phyloP scores from a whole-genome alignment of 2,888 invertebrate genomes.

The Chydorus sphaericus region DNA sequence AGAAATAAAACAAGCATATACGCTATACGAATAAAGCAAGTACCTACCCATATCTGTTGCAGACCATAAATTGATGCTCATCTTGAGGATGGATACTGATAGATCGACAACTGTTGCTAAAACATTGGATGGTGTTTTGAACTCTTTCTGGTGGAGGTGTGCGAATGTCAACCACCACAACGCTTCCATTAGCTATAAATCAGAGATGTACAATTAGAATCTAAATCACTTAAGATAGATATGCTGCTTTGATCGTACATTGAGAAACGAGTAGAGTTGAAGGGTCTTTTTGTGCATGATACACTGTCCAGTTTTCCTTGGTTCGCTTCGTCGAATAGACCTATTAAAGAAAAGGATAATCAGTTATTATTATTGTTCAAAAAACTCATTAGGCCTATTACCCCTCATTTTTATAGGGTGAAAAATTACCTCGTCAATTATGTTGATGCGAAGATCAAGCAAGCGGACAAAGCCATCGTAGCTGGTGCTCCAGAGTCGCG shows the following conservation, averaged over 20 bases:
- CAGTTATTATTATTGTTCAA: too few species aligned
- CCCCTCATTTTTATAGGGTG: too few species aligned
- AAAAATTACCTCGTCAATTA: constrained; percentile 27
- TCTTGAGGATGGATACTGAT: constrained; percentile 29
- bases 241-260: constrained; percentile 20
- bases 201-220: background rate
- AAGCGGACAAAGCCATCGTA: constrained; percentile 31
- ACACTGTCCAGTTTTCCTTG: constrained; percentile 21
- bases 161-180: constrained; percentile 28
- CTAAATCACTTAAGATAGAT: background rate
- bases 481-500: constrained; percentile 24
- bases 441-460: constrained; percentile 27
- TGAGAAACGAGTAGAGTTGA: constrained; percentile 27
- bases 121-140: constrained; percentile 20
- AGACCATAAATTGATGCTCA: constrained; percentile 28
- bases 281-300: constrained; percentile 23
- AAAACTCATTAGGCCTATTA: too few species aligned
- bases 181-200: constrained; percentile 24
- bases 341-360: constrained; percentile 20
- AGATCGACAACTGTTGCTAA: constrained; percentile 24
- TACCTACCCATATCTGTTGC: constrained; percentile 27
- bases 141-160: constrained; percentile 17
- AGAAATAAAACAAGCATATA: background rate
- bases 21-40: background rate
- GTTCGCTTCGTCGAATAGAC: constrained; percentile 20